These are phyloP conservation scores for Drosophila kokeensis DNA, from an alignment of 2,888 invertebrate genomes.

Conservation along the genomic window DNA sequence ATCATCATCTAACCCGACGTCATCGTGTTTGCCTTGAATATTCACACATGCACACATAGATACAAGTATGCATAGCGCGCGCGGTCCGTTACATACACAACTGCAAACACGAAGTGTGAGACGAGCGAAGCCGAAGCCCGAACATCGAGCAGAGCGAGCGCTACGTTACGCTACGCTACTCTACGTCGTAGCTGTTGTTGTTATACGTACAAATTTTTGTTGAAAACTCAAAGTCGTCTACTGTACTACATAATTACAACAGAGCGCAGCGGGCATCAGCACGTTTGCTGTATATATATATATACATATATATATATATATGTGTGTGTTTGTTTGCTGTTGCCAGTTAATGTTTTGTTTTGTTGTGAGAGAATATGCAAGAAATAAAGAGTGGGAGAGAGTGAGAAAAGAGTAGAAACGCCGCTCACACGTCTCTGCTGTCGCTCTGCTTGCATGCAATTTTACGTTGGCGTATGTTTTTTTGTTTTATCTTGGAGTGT, in stretches of 20 bases:
- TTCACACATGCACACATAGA: conserved; percentile 22
- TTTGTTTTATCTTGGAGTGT: conserved; percentile 14
- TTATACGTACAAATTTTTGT: conserved; percentile 75
- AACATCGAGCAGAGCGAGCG: conserved; percentile 7
- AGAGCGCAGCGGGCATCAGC: conserved; percentile 52
- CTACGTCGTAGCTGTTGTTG: conserved; percentile 29
- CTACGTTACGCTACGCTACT: conserved; percentile 44
- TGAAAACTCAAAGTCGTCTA: conserved; percentile 78
- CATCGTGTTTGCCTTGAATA: conserved; percentile 73
- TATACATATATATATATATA: too few relatives aligned
- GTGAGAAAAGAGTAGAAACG: conserved; percentile 15
- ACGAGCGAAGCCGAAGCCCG: conserved; percentile 29
- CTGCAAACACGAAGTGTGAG: conserved; percentile 39
- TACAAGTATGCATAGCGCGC: conserved; percentile 30
- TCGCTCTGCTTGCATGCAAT: conserved; percentile 27
- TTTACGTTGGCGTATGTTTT: conserved; percentile 54
- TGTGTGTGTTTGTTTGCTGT: conserved; percentile 28
- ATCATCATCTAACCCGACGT: conserved; percentile 52
- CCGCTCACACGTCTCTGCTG: conserved; percentile 20
- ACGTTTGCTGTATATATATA: conserved; percentile 47
- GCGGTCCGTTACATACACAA: conserved; percentile 54
- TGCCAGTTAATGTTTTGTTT: conserved; percentile 76
- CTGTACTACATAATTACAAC: conserved; percentile 79
- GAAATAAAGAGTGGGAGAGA: conserved; percentile 22
- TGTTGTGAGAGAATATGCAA: conserved; percentile 68